Evolutionary conservation across 1,140 invertebrate genomes (phyloP).

Genomic region (Bombus turneri): DNA sequence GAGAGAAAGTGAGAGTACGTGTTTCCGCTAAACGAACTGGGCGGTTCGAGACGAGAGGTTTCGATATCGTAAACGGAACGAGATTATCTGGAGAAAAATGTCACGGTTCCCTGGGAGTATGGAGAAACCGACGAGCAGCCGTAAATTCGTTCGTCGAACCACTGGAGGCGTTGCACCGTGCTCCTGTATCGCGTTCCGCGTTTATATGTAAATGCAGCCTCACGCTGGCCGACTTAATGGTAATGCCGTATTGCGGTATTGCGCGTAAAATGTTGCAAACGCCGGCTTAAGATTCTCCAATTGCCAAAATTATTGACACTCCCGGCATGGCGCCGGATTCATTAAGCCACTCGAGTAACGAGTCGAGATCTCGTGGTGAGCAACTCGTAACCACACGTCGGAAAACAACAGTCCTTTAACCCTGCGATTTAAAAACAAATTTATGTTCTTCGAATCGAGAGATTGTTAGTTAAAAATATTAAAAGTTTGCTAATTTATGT

Average conservation of each 20-base stretch:
- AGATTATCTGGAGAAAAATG: constrained; percentile 43
- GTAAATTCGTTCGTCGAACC: constrained; percentile 60
- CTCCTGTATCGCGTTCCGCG: constrained; percentile 9
- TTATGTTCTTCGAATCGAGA: neutral
- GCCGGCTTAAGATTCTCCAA: constrained; percentile 31
- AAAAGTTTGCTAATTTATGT: neutral
- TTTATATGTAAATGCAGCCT: constrained; percentile 49
- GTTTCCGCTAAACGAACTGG: neutral
- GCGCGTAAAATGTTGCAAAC: constrained; percentile 35
- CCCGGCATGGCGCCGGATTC: neutral
- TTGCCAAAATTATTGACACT: constrained; percentile 45
- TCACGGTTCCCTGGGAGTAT: neutral
- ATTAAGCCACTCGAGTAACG: constrained; percentile 23
- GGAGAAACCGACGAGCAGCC: constrained; percentile 53
- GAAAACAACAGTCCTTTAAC: neutral
- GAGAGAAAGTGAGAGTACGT: neutral
- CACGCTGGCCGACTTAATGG: constrained; percentile 43
- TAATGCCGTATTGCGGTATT: constrained; percentile 21
- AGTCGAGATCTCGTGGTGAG: neutral
- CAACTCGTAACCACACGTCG: neutral
- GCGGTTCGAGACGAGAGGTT: neutral
- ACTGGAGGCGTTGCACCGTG: constrained; percentile 12
- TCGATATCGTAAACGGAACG: constrained; percentile 12
- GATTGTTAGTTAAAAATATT: neutral
- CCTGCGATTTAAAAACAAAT: neutral